Evolutionary conservation across 2,797 vertebrate species (phyloP), one percentile per base, ranked within the genome.

Genomic region (Lates japonicus): DNA sequence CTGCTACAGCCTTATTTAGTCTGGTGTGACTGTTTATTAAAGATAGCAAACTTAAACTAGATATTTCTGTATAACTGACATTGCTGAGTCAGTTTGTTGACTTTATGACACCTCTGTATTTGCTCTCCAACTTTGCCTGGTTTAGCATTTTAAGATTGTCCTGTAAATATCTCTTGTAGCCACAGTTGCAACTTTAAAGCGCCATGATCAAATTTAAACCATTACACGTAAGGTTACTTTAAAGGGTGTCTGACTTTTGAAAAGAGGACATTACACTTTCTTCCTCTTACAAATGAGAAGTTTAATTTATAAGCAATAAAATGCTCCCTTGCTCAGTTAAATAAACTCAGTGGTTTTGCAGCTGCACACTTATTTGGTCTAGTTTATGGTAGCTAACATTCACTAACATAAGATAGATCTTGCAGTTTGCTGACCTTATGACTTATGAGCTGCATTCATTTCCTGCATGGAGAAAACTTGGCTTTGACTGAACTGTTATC

Each of bases 221-320:
- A 29, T 19, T 35, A 22, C 33, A 66, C 59, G 51, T 60, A 58
- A 41, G 33, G 17, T 1, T 0, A 12, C 52, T 62, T 46, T 52
- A 16, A 46, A 46, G 41, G 3, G 2, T 10, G 25, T 41, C 22
- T 20, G 0, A 35, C 19, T 13, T 60, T 46, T 41, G 9, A 46
- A 9, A 31, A 68, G n/a, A 46, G 42, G 55, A 77, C 73, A 72
- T 68, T 35, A 60, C 48, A 41, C 29, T 8, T 51, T 60, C 7
- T 66, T 46, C n/a, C 2, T 44, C 14, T 42, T 35, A 37, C 51
- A 74, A 59, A 74, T 69, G 10, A 25, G 25, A 60, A 37, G n/a
- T 66, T 5, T 3, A n/a, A 19, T 52, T 55, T 33, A 55, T 20
- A 13, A 39, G 31, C 55, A 80, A 44, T 74, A 52, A 74, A 80